Percentiles rank a stretch among this genome's conserved stretches.
Conservation (phyloP, 2,888 invertebrate species). For the Tetranychus truncatus region DNA sequence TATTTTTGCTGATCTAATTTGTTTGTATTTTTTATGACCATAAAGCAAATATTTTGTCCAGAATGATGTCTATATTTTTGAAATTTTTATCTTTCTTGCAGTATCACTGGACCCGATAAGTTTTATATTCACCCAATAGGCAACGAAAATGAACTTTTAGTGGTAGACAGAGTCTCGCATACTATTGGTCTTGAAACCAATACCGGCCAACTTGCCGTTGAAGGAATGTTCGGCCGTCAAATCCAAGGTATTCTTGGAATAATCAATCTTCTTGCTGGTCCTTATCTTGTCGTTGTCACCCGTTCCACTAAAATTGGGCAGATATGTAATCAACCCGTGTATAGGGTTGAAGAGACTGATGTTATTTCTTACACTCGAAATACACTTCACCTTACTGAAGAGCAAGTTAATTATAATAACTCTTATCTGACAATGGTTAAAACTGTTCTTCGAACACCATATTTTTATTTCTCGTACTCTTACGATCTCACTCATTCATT, state of each 20-base stretch:
- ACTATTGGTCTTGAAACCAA: not conserved
- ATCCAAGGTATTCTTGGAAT: slow-evolving; percentile 78
- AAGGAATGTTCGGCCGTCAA: slow-evolving; percentile 40
- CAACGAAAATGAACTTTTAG: slow-evolving; percentile 51
- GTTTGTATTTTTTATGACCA: not conserved
- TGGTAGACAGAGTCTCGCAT: slow-evolving; percentile 63
- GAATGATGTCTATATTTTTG: not conserved
- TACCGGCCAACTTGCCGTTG: slow-evolving; percentile 43
- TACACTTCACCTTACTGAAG: slow-evolving; percentile 59
- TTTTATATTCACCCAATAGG: slow-evolving; percentile 67
- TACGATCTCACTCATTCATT: slow-evolving; percentile 81
- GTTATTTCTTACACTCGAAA: slow-evolving; percentile 63
- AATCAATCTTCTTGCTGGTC: slow-evolving; percentile 53
- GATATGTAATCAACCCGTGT: slow-evolving; percentile 52
- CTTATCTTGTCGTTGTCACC: slow-evolving; percentile 72
- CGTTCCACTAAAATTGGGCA: slow-evolving; percentile 62
- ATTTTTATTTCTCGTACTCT: slow-evolving; percentile 80
- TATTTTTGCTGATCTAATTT: not conserved
- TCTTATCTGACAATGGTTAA: slow-evolving; percentile 68
- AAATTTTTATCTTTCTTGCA: slow-evolving; percentile 36
- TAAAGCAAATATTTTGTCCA: not conserved
- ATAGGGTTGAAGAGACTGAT: slow-evolving; percentile 48
- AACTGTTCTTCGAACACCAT: slow-evolving; percentile 57
- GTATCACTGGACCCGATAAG: slow-evolving; percentile 65
- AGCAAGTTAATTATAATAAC: slow-evolving; percentile 63